Evolutionary conservation across 2,797 vertebrate species (phyloP), one percentile per base, ranked within the genome.

Genomic region (Paedocypris micromegethes): DNA sequence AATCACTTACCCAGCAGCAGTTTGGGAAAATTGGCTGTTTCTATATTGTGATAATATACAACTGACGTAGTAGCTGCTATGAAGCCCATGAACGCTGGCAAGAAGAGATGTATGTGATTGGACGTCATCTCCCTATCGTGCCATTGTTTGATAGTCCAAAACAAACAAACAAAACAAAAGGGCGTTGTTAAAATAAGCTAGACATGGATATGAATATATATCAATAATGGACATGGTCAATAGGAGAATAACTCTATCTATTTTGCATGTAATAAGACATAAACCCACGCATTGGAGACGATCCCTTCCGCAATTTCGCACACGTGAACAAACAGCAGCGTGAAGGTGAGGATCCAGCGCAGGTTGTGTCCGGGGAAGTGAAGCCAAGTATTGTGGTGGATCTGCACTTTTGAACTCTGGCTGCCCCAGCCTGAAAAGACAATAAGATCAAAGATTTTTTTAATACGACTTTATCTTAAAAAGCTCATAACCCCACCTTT

Each of bases 1-100:
- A 48, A 23, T 23, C 46, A 58, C 91, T 91, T 83, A 98, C 96
- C 95, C 7, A 98, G 84, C 57, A 99, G 88, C 63, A 99, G 83
- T 82, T 99, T 98, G 49, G 96, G 97, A 73, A 99, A 99, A 82
- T 99, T 99, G 61, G 97, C 98, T 1, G 97, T 99, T 86, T 99
- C 96, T 6, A 99, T 99, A 75, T 98, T 99, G 81, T 99, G 97
- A 66, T 98, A 99, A 78, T 98, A 99, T 6, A 99, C 94, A 61
- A 99, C 94, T 0, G 97, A 97, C 0, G 96, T 98, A 0, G 92
- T 98, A 0, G 93, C 95, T 50, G 97, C 94, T 6, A 99, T 87
- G 75, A 99, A 99, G 3, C 96, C 97, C 88, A 99, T 97, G 72
- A 95, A 90, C 0, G 97, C 96, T 0, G 97, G 95, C 83, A 98